A percentile compares a stretch with the other conserved stretches of the same genome.
Conservation (phyloP, 2,113 vertebrate genomes). For the Ibidorhyncha struthersii region DNA sequence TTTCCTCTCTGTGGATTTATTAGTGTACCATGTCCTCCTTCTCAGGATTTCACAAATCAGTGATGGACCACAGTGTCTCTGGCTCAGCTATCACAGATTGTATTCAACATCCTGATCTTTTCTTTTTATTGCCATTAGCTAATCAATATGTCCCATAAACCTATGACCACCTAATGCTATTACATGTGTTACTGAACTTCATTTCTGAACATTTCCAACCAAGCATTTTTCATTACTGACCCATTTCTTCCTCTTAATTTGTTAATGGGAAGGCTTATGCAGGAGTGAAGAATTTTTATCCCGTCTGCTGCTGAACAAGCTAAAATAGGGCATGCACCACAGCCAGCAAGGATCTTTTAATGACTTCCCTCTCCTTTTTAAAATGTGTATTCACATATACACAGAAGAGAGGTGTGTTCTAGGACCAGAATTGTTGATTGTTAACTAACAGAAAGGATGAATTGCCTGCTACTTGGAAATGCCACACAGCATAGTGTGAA, state of each 20-base stretch:
- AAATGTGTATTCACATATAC: neutral
- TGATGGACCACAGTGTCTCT: neutral
- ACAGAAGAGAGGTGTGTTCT: neutral
- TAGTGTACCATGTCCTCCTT: neutral
- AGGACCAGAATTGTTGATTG: neutral
- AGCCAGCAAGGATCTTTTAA: neutral
- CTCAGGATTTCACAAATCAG: neutral
- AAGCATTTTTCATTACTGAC: constrained; percentile 43
- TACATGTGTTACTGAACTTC: constrained; percentile 12
- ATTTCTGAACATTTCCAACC: constrained; percentile 21
- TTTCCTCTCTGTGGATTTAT: neutral
- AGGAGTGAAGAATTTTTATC: neutral
- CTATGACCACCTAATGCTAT: neutral
- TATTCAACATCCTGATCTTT: neutral
- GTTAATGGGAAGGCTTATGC: neutral
- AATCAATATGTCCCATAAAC: constrained; percentile 4
- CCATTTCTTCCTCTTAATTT: constrained; percentile 22
- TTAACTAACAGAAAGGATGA: neutral
- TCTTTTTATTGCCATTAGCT: constrained; percentile 7
- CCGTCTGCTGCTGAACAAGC: neutral
- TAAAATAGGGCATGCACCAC: neutral
- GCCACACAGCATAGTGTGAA: neutral
- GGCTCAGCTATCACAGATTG: neutral
- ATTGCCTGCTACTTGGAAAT: neutral
- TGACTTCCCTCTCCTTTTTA: neutral